Conservation (phyloP, 2,888 invertebrate genomes). For the Drosophila koepferae region DNA sequence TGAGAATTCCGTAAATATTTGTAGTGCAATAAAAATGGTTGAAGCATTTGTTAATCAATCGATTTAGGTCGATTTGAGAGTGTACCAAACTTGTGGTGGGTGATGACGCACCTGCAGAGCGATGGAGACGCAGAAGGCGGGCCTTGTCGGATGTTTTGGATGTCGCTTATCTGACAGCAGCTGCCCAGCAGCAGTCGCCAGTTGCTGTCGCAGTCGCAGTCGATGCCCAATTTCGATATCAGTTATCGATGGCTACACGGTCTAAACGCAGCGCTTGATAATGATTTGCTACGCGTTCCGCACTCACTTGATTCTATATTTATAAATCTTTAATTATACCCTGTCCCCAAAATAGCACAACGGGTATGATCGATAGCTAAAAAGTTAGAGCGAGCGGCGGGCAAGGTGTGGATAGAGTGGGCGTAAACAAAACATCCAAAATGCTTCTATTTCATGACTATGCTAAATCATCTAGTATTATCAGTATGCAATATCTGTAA, state of each 20-base stretch:
- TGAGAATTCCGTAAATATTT: background rate
- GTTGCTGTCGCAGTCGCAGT: constrained; percentile 1
- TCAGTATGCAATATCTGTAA: background rate
- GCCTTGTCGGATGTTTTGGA: constrained; percentile 15
- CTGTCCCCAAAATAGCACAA: background rate
- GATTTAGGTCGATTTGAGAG: background rate
- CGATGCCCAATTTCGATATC: constrained; percentile 31
- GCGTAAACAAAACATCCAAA: background rate
- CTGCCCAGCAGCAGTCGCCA: constrained; percentile 34
- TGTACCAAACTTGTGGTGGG: background rate
- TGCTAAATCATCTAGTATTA: constrained; percentile 1
- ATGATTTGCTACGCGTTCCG: constrained; percentile 32
- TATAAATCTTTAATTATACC: constrained; percentile 10
- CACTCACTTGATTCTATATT: constrained; percentile 25
- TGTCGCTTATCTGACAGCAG: constrained; percentile 37
- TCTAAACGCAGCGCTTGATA: constrained; percentile 30
- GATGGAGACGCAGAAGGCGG: too few relatives aligned
- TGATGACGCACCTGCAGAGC: constrained; percentile 7
- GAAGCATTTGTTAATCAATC: background rate
- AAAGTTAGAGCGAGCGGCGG: background rate
- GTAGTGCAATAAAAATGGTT: background rate
- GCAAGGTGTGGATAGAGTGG: background rate
- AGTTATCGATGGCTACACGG: constrained; percentile 28
- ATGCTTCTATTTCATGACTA: background rate
- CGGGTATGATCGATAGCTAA: background rate